Evolutionary conservation across 2,888 invertebrate genomes (phyloP), one percentile per base, ranked within the genome.

Genomic region (Dryobota labecula): DNA sequence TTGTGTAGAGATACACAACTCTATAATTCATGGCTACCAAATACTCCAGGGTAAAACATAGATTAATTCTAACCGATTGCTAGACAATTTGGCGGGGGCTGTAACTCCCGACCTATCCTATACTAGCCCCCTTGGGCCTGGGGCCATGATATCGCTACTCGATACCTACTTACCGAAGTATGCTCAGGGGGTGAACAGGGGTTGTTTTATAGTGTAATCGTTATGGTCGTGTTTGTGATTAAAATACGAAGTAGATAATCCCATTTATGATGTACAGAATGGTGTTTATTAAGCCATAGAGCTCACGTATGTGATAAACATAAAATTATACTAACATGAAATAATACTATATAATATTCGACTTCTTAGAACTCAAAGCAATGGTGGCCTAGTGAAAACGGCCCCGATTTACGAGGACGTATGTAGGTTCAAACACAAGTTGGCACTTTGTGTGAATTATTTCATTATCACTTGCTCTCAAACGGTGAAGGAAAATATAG

Each of bases 201-300:
- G 73, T 71, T 73, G 80, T 80, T 85, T 84, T 84, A 85, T 85
- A 80, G 84, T 64, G 66, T 70, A 74, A 68, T 77, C 64, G 83
- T 77, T 80, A 84, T 63, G 57, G 41, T 15, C 43, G 20, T 56
- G 68, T 77, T 72, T 64, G 73, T 82, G 73, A 82, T 80, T 73
- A 82, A 79, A 73, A 78, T 63, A 30, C 49, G 24, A 36, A 38
- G n/a, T 8, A 53, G 49, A 33, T 73, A 66, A 73, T 78, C 36
- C 33, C 9, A 56, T 82, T 78, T 78, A 66, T 61, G 33, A 51
- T n/a, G n/a, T 51, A 63, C 62, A 61, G 73, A 38, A n/a, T 20
- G 54, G 43, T 51, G 60, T 73, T 79, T 79, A 73, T 76, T 65
- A 33, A 73, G 30, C 64, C 49, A 36, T 43, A 33, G 41, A 58